Percentiles rank a stretch among this genome's conserved stretches.
phyloP scores from a whole-genome alignment of 2,888 invertebrate genomes.

The Aromia moschata region DNA sequence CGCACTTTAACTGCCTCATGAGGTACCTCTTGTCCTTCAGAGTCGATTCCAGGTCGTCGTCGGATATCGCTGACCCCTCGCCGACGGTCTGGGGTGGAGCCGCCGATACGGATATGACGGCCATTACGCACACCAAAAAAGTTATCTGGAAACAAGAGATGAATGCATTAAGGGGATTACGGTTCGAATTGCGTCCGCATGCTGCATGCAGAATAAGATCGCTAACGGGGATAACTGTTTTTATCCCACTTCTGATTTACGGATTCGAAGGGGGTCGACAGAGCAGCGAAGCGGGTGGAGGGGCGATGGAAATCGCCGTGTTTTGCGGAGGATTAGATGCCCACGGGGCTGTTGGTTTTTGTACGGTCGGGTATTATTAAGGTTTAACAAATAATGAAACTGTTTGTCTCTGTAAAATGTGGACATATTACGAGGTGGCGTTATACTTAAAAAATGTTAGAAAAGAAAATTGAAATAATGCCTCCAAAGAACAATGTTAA shows the following conservation, averaged over 20 bases:
- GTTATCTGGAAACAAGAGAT: slow-evolving; percentile 38
- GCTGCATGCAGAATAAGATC: slow-evolving; percentile 12
- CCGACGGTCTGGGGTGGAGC: slow-evolving; percentile 31
- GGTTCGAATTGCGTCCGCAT: slow-evolving; percentile 5
- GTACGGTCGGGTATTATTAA: no score
- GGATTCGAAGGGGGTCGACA: background rate
- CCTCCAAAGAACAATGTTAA: no score
- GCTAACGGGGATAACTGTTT: slow-evolving; percentile 3
- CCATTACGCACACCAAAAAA: slow-evolving; percentile 33
- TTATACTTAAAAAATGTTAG: no score
- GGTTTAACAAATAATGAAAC: no score
- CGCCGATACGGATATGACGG: slow-evolving; percentile 12
- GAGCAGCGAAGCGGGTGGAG: background rate
- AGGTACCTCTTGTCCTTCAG: slow-evolving; percentile 77
- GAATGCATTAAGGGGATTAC: slow-evolving; percentile 19
- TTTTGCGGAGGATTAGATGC: no score
- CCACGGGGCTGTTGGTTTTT: no score
- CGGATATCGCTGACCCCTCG: slow-evolving; percentile 66
- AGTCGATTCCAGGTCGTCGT: slow-evolving; percentile 73
- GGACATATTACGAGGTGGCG: no score
- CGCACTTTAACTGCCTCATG: slow-evolving; percentile 77
- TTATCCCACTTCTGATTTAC: slow-evolving; percentile 14
- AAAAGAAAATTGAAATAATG: no score
- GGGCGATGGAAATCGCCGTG: no score
- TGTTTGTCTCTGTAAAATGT: no score